Percentiles rank a stretch among this genome's conserved stretches.
Conservation (phyloP, 2,797 vertebrate genomes). For the Myiothlypis coronata region DNA sequence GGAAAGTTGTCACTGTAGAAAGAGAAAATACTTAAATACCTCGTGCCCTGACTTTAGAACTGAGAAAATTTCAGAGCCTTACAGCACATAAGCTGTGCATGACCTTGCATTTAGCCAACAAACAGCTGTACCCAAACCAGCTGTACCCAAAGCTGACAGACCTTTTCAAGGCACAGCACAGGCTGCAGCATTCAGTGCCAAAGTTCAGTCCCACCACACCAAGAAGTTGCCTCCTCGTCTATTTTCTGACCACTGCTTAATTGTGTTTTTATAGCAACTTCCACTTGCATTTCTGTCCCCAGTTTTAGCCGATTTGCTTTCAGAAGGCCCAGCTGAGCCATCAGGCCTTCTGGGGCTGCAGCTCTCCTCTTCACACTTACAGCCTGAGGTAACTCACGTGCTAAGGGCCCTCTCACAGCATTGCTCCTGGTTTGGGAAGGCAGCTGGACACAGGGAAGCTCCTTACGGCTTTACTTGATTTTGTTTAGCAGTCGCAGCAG, state of each 20-base stretch:
- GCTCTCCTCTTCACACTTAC: background rate
- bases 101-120: background rate
- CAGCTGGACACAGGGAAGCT: background rate
- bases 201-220: rapidly evolving
- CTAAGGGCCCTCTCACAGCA: background rate
- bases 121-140: background rate
- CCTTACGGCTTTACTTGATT: background rate
- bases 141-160: background rate
- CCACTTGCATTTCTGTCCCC: rapidly evolving
- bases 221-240: background rate
- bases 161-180: rapidly evolving
- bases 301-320: background rate
- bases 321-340: background rate
- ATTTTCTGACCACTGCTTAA: background rate
- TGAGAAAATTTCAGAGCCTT: background rate
- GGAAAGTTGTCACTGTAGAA: background rate
- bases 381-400: rapidly evolving
- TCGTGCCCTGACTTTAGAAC: background rate
- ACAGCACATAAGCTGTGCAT: rapidly evolving
- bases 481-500: background rate
- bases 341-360: background rate
- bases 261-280: background rate
- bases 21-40: background rate
- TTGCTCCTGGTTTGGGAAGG: background rate
- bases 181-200: background rate